These are phyloP conservation scores for Thalassoma bifasciatum DNA, from an alignment of 2,113 vertebrate species.

Conservation along the genomic window DNA sequence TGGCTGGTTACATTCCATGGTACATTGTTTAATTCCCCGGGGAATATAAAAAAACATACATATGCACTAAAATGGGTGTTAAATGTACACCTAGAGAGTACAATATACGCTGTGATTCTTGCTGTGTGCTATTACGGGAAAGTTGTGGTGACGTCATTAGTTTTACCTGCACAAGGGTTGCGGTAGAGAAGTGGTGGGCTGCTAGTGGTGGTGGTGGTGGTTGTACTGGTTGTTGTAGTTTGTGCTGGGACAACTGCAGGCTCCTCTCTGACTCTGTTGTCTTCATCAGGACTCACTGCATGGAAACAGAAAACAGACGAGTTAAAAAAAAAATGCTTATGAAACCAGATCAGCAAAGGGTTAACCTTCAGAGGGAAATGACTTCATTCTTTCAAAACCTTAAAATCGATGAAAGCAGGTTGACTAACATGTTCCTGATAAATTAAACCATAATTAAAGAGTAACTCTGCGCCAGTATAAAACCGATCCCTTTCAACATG, in stretches of 20 bases:
- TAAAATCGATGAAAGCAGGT: neutral
- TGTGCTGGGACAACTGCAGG: conserved; percentile 10
- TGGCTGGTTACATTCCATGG: no score
- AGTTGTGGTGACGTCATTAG: neutral
- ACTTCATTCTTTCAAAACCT: neutral
- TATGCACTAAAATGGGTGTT: no score
- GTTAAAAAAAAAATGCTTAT: neutral
- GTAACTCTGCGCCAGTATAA: neutral
- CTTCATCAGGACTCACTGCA: conserved; percentile 59
- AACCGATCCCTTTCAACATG: conserved; percentile 1
- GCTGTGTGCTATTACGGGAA: no score
- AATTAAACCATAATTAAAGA: conserved; percentile 10
- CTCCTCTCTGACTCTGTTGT: conserved; percentile 48
- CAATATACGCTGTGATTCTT: no score
- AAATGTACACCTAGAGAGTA: no score
- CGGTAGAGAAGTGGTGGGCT: neutral
- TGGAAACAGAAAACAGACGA: conserved; percentile 10
- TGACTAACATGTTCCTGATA: neutral
- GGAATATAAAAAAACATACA: no score
- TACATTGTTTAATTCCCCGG: no score
- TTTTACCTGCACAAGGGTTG: conserved; percentile 67
- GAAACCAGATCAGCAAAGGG: neutral
- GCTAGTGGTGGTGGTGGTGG: conserved; percentile 44
- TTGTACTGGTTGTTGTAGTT: neutral
- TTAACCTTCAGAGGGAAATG: neutral